Base-by-base conservation (phyloP, 2,113 vertebrate genomes). In the Solenodon paradoxus region DNA sequence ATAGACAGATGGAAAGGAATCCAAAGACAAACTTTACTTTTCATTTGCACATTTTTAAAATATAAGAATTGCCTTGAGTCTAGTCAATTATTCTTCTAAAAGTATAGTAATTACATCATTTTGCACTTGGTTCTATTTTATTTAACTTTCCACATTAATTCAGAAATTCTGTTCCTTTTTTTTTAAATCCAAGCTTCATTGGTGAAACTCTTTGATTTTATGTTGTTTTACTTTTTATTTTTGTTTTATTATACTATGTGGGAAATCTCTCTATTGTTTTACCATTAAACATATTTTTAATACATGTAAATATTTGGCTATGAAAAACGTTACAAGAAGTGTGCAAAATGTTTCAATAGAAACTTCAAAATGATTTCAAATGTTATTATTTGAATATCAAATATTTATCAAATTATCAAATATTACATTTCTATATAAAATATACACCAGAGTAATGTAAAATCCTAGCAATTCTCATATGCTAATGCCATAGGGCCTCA, bases 391-490 rank as follows among this genome's bases (percentile, higher is more conserved):
- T 88, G 63, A 91, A n/a, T n/a, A n/a, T n/a, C n/a, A n/a, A n/a
- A n/a, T n/a, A n/a, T n/a, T n/a, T n/a, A n/a, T n/a, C n/a, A n/a
- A n/a, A n/a, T n/a, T n/a, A n/a, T n/a, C n/a, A n/a, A 66, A 22
- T 24, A 5, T 86, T 42, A 95, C 22, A 82, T 88, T 92, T 92
- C 89, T 11, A 49, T 24, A 63, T 35, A 93, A 95, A 42, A 49
- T 32, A 51, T 30, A 96, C 88, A 95, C 55, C 88, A 93, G 49
- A 92, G 93, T 49, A 95, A 96, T 35, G 35, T 63, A 82, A 94
- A 93, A 77, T 68, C 32, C 75, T 91, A 95, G 1, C 69, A 87
- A 20, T 7, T 92, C 13, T 93, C 55, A 75, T 5, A 42, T 28
- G 35, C 12, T 84, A 94, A 77, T 49, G 64, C 24, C 47, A 42